A percentile compares a stretch with the other conserved stretches of the same genome.
Evolutionary conservation across 2,888 invertebrate species (phyloP).

Genomic region (Onchidella celtica): DNA sequence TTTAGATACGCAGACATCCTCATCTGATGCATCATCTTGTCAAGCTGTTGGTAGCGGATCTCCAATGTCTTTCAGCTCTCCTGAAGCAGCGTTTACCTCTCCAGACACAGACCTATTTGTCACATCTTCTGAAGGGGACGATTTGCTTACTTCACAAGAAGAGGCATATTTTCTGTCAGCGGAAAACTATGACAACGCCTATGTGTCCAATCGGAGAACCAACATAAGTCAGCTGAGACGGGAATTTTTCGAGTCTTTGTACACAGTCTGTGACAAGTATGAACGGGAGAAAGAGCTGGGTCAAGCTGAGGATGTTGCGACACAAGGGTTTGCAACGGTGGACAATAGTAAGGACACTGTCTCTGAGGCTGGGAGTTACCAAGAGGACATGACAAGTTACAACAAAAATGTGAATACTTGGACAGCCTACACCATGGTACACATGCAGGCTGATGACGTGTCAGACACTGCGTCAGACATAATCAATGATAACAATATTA

Average conservation of each 20-base stretch:
- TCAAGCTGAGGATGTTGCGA: neutral
- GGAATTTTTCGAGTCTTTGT: constrained; percentile 24
- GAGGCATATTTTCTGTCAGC: constrained; percentile 19
- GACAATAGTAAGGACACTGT: constrained; percentile 25
- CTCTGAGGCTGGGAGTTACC: constrained; percentile 26
- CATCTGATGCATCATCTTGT: constrained; percentile 15
- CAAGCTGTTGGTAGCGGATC: constrained; percentile 15
- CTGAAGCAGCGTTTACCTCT: neutral
- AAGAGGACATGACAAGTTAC: constrained; percentile 26
- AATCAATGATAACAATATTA: constrained; percentile 32
- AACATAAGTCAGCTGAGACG: constrained; percentile 2
- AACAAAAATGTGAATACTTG: constrained; percentile 45
- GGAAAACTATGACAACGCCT: neutral
- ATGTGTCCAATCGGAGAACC: neutral
- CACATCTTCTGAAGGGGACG: constrained; percentile 32
- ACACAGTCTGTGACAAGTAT: neutral
- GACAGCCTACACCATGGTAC: constrained; percentile 40
- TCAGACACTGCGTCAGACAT: constrained; percentile 37
- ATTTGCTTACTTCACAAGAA: constrained; percentile 4
- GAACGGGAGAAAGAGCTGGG: neutral
- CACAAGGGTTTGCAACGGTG: neutral
- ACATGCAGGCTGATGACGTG: constrained; percentile 38
- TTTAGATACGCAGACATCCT: neutral
- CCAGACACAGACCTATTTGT: constrained; percentile 18
- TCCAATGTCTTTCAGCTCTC: constrained; percentile 41